Evolutionary conservation across 2,113 vertebrate genomes (phyloP), one percentile per base, ranked within the genome.

Genomic region (Corythornis cristatus): DNA sequence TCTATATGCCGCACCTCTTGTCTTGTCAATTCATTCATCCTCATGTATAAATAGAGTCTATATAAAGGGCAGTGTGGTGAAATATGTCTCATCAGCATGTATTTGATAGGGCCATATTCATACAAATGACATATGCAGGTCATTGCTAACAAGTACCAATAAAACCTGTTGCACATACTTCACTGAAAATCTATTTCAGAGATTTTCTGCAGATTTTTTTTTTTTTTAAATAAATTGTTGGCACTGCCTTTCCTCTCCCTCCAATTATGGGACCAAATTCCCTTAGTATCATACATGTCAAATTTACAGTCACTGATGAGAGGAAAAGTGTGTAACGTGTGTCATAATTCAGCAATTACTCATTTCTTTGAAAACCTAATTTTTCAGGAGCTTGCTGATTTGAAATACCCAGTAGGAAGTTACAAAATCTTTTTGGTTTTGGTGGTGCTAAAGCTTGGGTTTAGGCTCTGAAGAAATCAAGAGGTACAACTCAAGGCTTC

Each of bases 11-110:
- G 81, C 87, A 93, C 94, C 95, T 96, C 94, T 96, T 96, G 90
- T 95, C 95, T 96, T 96, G 91, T 96, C 95, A 93, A 87, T 90
- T 92, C 94, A 95, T 96, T 96, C 92, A 95, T 96, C 86, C 58
- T 89, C 3, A 0, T 50, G 50, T 90, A 94, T 94, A 96, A 96
- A 95, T 95, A 93, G 92, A 90, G 81, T 77, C 91, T 95, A 93
- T 93, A 71, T 89, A 89, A 96, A 91, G 93, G 96, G 78, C 87
- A 93, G 5, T 2, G 7, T 91, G 91, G 84, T 87, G 93, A 89
- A 94, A 91, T 85, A 68, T 93, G 71, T 83, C 84, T 96, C 60
- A 89, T 93, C 95, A 73, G 81, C 67, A 18, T 7, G 74, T 56
- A 15, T 92, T 91, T 87, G 66, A 62, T 89, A 29, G 84, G 93